Evolutionary conservation across 2,113 vertebrate species (phyloP).

Genomic region (Leptodactylus fuscus): DNA sequence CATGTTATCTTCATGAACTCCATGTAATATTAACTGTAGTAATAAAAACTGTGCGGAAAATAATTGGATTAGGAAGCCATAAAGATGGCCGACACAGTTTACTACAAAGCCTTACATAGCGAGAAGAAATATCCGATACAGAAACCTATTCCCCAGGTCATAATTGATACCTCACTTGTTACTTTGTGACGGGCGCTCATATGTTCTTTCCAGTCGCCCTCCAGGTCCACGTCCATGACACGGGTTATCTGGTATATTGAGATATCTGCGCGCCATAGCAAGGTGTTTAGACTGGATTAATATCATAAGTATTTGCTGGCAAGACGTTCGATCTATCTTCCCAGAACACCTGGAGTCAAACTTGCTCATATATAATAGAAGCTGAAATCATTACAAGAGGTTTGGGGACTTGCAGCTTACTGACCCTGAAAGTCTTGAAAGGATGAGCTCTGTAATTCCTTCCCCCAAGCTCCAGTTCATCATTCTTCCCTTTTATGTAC

Average conservation of each 20-base stretch:
- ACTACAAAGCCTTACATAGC: not conserved
- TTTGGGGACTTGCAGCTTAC: not conserved
- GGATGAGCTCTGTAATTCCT: constrained; percentile 6
- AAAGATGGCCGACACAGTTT: too few species aligned
- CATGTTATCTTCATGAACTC: too few species aligned
- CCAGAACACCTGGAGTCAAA: constrained; percentile 38
- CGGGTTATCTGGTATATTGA: constrained; percentile 13
- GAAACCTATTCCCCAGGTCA: not conserved
- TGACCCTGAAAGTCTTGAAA: constrained; percentile 1
- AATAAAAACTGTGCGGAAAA: not conserved
- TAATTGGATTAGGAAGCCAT: not conserved
- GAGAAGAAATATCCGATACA: not conserved
- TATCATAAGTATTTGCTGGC: constrained; percentile 20
- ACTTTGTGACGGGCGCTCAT: not conserved
- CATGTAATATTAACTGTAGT: too few species aligned
- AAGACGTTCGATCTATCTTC: constrained; percentile 32
- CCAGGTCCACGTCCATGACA: not conserved
- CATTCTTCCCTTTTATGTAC: not conserved
- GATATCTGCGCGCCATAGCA: constrained; percentile 8
- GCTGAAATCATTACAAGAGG: constrained; percentile 20
- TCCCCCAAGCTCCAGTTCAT: not conserved
- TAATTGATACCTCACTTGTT: not conserved
- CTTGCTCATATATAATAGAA: constrained; percentile 26
- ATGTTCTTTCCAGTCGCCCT: not conserved
- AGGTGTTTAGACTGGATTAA: constrained; percentile 48